These are phyloP conservation scores for Herpetotheres cachinnans DNA, from an alignment of 2,113 vertebrate species.

Conservation along the genomic window DNA sequence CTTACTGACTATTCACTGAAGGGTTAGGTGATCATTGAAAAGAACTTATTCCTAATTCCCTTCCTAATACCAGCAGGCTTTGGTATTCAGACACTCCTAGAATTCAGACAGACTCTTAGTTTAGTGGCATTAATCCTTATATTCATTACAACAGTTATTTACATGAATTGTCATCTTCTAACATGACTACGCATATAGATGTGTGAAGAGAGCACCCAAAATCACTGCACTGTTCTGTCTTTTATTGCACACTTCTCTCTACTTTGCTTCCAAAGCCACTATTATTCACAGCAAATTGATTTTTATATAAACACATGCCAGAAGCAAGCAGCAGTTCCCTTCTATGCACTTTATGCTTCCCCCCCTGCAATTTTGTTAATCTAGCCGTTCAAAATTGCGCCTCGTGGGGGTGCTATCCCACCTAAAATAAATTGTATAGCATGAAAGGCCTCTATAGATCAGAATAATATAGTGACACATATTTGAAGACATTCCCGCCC, in stretches of 20 bases:
- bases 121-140: neutral
- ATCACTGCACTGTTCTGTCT: neutral
- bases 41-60: neutral
- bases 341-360: neutral
- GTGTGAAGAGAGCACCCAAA: neutral
- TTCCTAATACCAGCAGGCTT: neutral
- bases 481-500: slow-evolving; percentile 26
- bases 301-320: neutral
- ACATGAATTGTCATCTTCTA: neutral
- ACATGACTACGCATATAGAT: neutral
- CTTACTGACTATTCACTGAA: neutral
- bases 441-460: slow-evolving; percentile 15
- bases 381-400: slow-evolving; percentile 27
- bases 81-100: neutral
- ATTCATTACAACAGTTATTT: neutral
- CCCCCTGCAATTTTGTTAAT: neutral
- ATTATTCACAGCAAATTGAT: neutral
- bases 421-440: slow-evolving; percentile 25
- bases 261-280: neutral
- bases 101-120: neutral
- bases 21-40: neutral
- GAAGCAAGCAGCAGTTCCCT: neutral
- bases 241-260: neutral
- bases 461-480: slow-evolving; percentile 38
- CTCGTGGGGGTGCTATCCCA: slow-evolving; percentile 75